These are phyloP conservation scores for Channallabes apus DNA, from an alignment of 2,797 vertebrate genomes.

Conservation along the genomic window DNA sequence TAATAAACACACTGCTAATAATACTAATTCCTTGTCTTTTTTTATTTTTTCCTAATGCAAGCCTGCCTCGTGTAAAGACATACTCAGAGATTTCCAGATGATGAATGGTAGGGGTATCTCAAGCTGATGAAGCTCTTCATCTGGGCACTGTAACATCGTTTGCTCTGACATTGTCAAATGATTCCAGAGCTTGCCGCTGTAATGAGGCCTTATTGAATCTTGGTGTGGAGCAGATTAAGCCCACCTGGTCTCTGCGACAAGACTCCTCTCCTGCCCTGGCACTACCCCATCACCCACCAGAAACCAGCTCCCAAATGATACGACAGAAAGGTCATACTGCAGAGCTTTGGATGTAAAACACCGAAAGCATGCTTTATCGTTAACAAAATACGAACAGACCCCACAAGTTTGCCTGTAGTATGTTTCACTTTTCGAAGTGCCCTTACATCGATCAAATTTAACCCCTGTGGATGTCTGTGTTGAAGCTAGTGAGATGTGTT, in stretches of 20 bases:
- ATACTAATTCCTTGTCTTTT: not conserved
- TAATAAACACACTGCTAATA: slow-evolving; percentile 1
- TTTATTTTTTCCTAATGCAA: not conserved
- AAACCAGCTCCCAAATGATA: slow-evolving; percentile 16
- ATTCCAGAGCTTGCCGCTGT: slow-evolving; percentile 61
- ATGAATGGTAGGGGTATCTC: slow-evolving; percentile 40
- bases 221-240: slow-evolving; percentile 55
- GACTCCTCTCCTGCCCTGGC: slow-evolving; percentile 43
- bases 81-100: slow-evolving; percentile 43
- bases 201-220: slow-evolving; percentile 68
- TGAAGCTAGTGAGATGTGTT: slow-evolving; percentile 65
- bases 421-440: slow-evolving; percentile 56
- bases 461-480: slow-evolving; percentile 60
- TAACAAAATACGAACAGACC: slow-evolving; percentile 28
- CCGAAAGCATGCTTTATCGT: not conserved
- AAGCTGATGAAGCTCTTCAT: slow-evolving; percentile 46
- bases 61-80: not conserved
- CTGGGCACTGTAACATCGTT: slow-evolving; percentile 61
- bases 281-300: slow-evolving; percentile 27
- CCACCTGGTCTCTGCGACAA: slow-evolving; percentile 58
- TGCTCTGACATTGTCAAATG: slow-evolving; percentile 66
- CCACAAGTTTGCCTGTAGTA: slow-evolving; percentile 55
- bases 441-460: slow-evolving; percentile 59
- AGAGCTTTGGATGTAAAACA: slow-evolving; percentile 17
- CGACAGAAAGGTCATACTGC: slow-evolving; percentile 44